phyloP scores from a whole-genome alignment of 2,113 vertebrate genomes.

The Bucco capensis region DNA sequence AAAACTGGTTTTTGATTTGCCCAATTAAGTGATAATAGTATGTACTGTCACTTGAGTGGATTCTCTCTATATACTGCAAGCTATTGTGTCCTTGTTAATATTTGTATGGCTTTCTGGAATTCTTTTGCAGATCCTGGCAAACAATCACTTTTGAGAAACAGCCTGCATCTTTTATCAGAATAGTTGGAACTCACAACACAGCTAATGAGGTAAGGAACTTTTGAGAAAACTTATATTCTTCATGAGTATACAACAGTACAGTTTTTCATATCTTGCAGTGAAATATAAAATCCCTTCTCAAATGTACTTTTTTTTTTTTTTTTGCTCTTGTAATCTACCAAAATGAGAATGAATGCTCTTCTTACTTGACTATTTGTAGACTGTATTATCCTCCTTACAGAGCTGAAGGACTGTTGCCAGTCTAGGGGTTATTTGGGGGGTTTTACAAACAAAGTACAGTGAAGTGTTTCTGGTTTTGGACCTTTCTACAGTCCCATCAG shows the following conservation, averaged over 20 bases:
- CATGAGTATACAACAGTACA: not conserved
- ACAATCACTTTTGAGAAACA: constrained; percentile 89
- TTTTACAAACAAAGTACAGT: not conserved
- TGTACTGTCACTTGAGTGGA: not conserved
- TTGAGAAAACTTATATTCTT: not conserved
- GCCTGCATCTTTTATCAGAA: constrained; percentile 92
- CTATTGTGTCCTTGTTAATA: not conserved
- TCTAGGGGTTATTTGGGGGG: not conserved
- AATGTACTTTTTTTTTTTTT: not conserved
- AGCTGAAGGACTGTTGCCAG: not conserved
- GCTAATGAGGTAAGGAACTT: constrained; percentile 88
- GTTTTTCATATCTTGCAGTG: not conserved
- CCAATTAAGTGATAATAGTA: not conserved
- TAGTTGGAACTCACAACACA: constrained; percentile 97
- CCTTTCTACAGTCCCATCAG: not conserved
- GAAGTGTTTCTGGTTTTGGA: not conserved
- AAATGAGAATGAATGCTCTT: not conserved
- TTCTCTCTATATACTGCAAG: not conserved
- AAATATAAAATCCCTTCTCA: not conserved
- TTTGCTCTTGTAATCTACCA: not conserved
- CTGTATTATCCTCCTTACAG: not conserved
- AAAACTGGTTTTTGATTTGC: not conserved
- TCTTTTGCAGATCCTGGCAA: constrained; percentile 88
- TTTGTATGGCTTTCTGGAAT: not conserved
- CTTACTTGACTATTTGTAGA: not conserved